A percentile compares a stretch with the other conserved stretches of the same genome.
Evolutionary conservation across 2,888 invertebrate genomes (phyloP).

Genomic region (Microlaimidae sp.): DNA sequence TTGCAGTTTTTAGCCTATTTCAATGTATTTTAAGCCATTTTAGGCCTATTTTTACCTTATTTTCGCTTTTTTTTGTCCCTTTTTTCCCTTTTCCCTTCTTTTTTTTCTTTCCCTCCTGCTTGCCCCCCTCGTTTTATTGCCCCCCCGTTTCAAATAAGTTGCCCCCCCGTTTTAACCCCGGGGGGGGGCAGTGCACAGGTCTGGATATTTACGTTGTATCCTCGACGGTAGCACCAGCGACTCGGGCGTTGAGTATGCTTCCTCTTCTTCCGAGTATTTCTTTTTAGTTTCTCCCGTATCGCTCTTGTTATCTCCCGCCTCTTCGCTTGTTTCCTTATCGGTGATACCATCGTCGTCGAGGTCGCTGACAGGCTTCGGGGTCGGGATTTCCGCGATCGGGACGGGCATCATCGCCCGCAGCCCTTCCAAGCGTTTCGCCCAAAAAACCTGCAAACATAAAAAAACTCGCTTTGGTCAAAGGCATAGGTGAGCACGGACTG

Average conservation of each 20-base stretch:
- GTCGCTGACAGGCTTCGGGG: neutral
- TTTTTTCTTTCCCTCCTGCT: neutral
- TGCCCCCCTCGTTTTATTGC: neutral
- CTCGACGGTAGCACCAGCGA: neutral
- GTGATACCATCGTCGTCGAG: no score
- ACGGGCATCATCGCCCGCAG: conserved; percentile 22
- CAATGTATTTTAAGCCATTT: no score
- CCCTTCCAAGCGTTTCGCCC: conserved; percentile 29
- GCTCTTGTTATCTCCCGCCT: no score
- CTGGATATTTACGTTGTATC: no score
- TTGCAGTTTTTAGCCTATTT: no score
- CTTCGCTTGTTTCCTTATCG: neutral
- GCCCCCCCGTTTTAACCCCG: no score
- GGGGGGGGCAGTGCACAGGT: no score
- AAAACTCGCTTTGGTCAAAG: no score
- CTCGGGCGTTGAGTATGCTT: neutral
- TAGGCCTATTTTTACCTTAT: no score
- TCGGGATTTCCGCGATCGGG: neutral
- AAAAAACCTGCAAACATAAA: conserved; percentile 21
- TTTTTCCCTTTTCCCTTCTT: neutral
- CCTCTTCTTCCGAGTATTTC: no score
- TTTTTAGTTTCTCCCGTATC: neutral
- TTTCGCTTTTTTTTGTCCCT: neutral
- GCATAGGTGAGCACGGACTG: no score
- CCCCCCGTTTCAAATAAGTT: neutral